A percentile compares a stretch with the other conserved stretches of the same genome.
phyloP scores from a whole-genome alignment of 2,888 invertebrate genomes.

The Drosophila melanosoma region DNA sequence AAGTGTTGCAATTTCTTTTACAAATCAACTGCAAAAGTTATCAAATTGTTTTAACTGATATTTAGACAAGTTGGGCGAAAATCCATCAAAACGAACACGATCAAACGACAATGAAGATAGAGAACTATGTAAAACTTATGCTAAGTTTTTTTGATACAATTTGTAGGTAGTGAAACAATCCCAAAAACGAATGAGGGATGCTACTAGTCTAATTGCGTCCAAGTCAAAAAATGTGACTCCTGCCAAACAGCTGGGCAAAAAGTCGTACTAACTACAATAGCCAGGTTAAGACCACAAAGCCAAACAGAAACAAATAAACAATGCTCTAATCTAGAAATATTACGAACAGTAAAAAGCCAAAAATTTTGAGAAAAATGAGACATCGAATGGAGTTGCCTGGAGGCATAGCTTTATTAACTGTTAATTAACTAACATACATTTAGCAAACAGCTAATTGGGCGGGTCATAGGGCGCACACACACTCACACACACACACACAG shows the following conservation, averaged over 20 bases:
- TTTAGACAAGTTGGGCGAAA: constrained; percentile 24
- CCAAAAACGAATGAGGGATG: constrained; percentile 37
- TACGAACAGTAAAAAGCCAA: constrained; percentile 39
- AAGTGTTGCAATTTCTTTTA: no score
- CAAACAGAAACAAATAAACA: constrained; percentile 26
- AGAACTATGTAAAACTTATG: constrained; percentile 44
- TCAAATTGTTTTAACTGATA: constrained; percentile 13
- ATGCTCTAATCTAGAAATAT: constrained; percentile 18
- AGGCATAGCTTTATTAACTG: constrained; percentile 19
- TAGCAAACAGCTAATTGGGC: constrained; percentile 18
- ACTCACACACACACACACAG: constrained; percentile 8
- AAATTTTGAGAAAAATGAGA: constrained; percentile 22
- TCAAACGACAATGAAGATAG: constrained; percentile 1
- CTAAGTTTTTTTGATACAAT: constrained; percentile 71
- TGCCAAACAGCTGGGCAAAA: constrained; percentile 48
- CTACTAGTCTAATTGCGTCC: constrained; percentile 53
- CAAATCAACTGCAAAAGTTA: background rate
- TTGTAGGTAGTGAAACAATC: constrained; percentile 68
- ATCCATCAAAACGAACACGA: constrained; percentile 30
- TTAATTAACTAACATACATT: constrained; percentile 12
- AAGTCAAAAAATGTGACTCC: constrained; percentile 56
- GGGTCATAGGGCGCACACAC: constrained; percentile 22
- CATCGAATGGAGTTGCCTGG: constrained; percentile 60
- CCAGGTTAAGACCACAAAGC: constrained; percentile 41
- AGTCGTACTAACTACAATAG: constrained; percentile 25